phyloP scores from a whole-genome alignment of 2,888 invertebrate genomes.

The Orgyia antiqua region DNA sequence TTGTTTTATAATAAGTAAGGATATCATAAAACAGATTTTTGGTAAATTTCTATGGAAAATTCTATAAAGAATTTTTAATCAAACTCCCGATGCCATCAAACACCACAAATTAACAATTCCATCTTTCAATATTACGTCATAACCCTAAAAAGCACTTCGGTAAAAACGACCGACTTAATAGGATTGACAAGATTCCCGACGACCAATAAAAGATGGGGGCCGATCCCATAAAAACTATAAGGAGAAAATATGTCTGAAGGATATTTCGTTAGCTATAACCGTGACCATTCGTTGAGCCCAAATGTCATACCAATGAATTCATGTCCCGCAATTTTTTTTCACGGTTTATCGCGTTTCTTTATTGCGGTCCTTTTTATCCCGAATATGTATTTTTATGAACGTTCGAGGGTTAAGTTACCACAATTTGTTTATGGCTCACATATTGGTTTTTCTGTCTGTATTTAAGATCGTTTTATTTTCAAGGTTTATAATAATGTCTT shows the following conservation, averaged over 20 bases:
- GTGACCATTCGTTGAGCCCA: conserved; percentile 62
- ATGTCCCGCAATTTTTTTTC: conserved; percentile 69
- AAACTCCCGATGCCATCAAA: conserved; percentile 33
- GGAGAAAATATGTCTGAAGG: conserved; percentile 62
- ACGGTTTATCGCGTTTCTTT: conserved; percentile 73
- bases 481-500: conserved; percentile 16
- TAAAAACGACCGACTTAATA: conserved; percentile 56
- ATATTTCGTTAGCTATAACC: conserved; percentile 51
- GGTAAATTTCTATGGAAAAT: not conserved
- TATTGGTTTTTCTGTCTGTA: conserved; percentile 55
- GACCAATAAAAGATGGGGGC: conserved; percentile 68
- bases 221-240: conserved; percentile 73
- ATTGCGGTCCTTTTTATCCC: conserved; percentile 66
- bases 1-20: no score
- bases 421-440: conserved; percentile 70
- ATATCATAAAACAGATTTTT: no score
- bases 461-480: conserved; percentile 42
- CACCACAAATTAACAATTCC: conserved; percentile 48
- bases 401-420: conserved; percentile 51
- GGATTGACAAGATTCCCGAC: conserved; percentile 68
- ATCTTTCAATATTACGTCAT: conserved; percentile 48
- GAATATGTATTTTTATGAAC: conserved; percentile 51
- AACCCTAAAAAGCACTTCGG: conserved; percentile 40
- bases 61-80: conserved; percentile 32
- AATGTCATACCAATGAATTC: conserved; percentile 78